Evolutionary conservation across 1,140 invertebrate species (phyloP), one percentile per base, ranked within the genome.

Genomic region (Bursaphelenchus mucronatus): DNA sequence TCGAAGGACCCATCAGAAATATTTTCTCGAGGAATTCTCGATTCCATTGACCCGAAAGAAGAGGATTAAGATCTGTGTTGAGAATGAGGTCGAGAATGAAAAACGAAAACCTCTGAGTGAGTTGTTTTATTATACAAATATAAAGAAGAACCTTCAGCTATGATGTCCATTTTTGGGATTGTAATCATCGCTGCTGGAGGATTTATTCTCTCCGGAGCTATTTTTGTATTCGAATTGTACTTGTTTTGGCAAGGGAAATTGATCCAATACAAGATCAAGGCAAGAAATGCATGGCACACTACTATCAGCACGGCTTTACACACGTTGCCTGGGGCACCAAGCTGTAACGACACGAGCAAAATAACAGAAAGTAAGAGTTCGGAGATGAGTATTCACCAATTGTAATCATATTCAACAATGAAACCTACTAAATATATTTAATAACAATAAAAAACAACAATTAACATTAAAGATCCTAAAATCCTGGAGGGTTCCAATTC

Each of bases 401-500:
- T 5, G 30, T 30, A 30, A 30, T 30, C 30, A 30, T 30, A 30
- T 30, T 30, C 30, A 30, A 30, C 5, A 30, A 30, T 3, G 5
- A 5, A 30, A 30, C 30, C 30, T 30, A 30, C 1, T 3, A 30
- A 30, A 30, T 30, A 30, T 30, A 30, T 30, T 30, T 30, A 3
- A 30, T 3, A 30, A 30, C 5, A 30, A 30, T 5, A 30, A 30
- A 30, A 30, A 30, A 30, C 5, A 30, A 30, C 30, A 30, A 30
- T 30, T 30, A 30, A 30, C 30, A 30, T 30, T 30, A 30, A 30
- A 30, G 30, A 30, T 30, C 30, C 30, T 64, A 79, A 49, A 80
- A 80, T 51, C 78, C 78, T 39, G 75, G 70, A 19, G 78, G 78
- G 46, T 63, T 46, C 78, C 78, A 80, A 45, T 70, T 64, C 41